Base-by-base conservation (phyloP, 2,888 invertebrate species). In the Hirtodrosophila confusa region DNA sequence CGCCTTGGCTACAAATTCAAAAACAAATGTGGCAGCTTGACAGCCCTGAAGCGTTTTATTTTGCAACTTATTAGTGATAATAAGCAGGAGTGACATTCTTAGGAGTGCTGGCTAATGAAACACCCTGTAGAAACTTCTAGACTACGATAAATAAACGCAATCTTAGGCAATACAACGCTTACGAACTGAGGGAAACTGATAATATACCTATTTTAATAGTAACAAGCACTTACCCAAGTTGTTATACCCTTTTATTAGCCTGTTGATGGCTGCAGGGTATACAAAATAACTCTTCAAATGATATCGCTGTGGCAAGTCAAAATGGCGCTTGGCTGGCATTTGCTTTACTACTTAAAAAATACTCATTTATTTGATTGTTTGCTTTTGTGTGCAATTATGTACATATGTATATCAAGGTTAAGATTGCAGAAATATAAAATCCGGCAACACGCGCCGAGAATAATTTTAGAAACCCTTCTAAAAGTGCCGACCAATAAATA, bases 401-500 rank as follows among this genome's bases (percentile, higher is more conserved):
- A 27, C 27, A 68, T 85, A 69, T 79, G 53, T 57, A 60, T 82
- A 83, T 73, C 86, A 80, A 86, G 79, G 86, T 64, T 76, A 63
- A 61, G 69, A 79, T 67, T 86, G 76, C 73, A 56, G 73, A 56
- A 43, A 29, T 23, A 29, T 23, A 55, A 57, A 55, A 45, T 31
- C 55, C 2, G 39, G 36, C n/a, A 70, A 61, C 61, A 85, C 48
- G 49, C 53, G 55, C 33, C 47, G 2, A 40, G 7, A 51, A 44
- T 9, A 31, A 6, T 31, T 31, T 9, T 3, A 31, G 31, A 54
- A 41, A 58, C 50, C 37, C 44, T 27, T 44, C 17, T 10, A 8
- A 48, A 29, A 10, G 17, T 36, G 11, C 23, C 8, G 24, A 7
- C 1, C 4, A 36, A 31, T 35, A 29, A 4, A n/a, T 24, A 24